Conservation (phyloP, 2,888 invertebrate genomes). For the Caenorhabditis sp. region DNA sequence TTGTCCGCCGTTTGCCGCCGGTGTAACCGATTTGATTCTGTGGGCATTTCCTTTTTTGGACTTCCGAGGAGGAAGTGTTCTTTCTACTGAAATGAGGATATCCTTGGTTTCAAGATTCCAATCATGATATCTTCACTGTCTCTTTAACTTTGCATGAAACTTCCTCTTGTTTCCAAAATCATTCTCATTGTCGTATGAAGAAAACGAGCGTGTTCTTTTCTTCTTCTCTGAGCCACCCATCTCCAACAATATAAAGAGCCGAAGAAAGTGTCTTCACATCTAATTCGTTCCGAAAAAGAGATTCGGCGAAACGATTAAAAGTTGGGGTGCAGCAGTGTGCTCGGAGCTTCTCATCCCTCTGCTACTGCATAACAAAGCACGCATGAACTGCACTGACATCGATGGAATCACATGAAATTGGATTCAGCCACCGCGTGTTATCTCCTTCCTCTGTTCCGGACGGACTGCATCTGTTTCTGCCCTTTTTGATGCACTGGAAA, state of each 20-base stretch:
- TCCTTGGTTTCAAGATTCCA: too few species aligned
- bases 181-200: conserved; percentile 35
- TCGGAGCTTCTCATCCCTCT: conserved; percentile 30
- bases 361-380: conserved; percentile 44
- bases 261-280: conserved; percentile 50
- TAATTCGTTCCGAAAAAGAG: conserved; percentile 62
- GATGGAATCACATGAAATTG: conserved; percentile 26
- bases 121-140: neutral
- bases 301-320: conserved; percentile 59
- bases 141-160: neutral
- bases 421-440: conserved; percentile 1
- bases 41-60: neutral
- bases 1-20: conserved; percentile 15
- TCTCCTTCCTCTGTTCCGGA: neutral
- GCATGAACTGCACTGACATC: conserved; percentile 49
- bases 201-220: conserved; percentile 25
- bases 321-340: conserved; percentile 35
- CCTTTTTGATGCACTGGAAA: conserved; percentile 16
- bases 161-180: conserved; percentile 18
- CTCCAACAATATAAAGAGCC: conserved; percentile 22
- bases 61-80: conserved; percentile 4
- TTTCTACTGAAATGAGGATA: too few species aligned
- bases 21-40: neutral
- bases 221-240: conserved; percentile 22
- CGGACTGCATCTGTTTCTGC: neutral